Percentiles rank a stretch among this genome's conserved stretches.
These are phyloP conservation scores for Leptinotarsa juncta DNA, from an alignment of 2,888 invertebrate species.

Conservation along the genomic window DNA sequence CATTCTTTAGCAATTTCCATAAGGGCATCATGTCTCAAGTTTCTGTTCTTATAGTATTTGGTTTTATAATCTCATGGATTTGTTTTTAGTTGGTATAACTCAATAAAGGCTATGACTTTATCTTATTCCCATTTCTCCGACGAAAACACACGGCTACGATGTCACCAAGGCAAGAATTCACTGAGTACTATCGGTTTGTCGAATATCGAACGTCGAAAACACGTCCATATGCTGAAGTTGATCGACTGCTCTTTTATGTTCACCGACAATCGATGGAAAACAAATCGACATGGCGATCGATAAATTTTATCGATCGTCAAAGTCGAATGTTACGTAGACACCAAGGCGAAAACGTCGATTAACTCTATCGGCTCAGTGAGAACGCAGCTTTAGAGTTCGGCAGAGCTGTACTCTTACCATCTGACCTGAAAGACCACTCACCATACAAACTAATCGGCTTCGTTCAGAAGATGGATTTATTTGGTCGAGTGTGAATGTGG, in stretches of 20 bases:
- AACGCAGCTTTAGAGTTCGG: too few relatives aligned
- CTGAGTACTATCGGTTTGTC: too few relatives aligned
- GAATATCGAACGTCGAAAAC: conserved; percentile 3
- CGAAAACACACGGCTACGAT: conserved; percentile 32
- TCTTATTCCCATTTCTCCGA: conserved; percentile 33
- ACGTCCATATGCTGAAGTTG: conserved; percentile 32
- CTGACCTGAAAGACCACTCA: too few relatives aligned
- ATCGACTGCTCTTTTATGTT: conserved; percentile 32
- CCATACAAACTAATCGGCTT: too few relatives aligned
- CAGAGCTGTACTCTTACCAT: too few relatives aligned
- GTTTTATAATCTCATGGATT: conserved; percentile 31
- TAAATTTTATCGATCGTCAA: neutral
- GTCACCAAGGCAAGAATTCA: conserved; percentile 31
- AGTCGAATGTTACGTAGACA: neutral
- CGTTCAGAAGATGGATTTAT: too few relatives aligned
- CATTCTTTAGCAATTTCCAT: too few relatives aligned
- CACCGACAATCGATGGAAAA: conserved; percentile 33
- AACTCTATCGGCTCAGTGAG: too few relatives aligned
- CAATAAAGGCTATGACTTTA: conserved; percentile 35
- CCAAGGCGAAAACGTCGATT: too few relatives aligned
- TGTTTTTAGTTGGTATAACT: conserved; percentile 30
- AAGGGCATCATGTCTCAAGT: conserved; percentile 31
- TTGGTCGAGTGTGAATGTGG: too few relatives aligned
- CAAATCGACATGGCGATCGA: conserved; percentile 35
- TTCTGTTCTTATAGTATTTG: conserved; percentile 34